phyloP scores from a whole-genome alignment of 1,140 invertebrate species.

The Gonatopus flavifemur region DNA sequence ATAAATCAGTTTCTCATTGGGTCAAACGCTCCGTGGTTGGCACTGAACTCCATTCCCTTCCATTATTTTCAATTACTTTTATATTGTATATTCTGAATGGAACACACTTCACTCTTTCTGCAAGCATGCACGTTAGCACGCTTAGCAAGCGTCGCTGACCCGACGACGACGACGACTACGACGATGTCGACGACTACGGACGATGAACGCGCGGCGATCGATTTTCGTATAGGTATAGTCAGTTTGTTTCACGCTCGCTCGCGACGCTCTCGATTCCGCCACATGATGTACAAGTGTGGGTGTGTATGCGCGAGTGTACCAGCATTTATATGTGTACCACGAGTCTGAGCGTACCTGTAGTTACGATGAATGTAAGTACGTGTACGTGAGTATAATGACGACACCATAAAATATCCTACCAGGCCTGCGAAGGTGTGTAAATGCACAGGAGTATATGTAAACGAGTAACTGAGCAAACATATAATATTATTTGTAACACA shows the following conservation, averaged over 20 bases:
- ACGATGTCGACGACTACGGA: too few relatives aligned
- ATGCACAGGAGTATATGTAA: too few relatives aligned
- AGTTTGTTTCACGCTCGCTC: conserved; percentile 32
- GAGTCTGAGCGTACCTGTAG: too few relatives aligned
- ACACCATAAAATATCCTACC: too few relatives aligned
- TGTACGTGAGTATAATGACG: too few relatives aligned
- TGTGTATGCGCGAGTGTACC: too few relatives aligned
- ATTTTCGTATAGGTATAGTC: conserved; percentile 28
- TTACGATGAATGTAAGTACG: too few relatives aligned
- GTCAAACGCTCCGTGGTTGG: conserved; percentile 10
- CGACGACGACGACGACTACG: conserved; percentile 27
- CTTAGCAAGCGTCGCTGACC: conserved; percentile 28
- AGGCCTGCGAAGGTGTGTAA: too few relatives aligned
- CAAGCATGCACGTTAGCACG: conserved; percentile 19
- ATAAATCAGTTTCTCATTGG: too few relatives aligned
- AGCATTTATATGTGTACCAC: too few relatives aligned
- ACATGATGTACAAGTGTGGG: conserved; percentile 27
- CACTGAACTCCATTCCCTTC: conserved; percentile 11
- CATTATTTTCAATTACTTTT: conserved; percentile 9
- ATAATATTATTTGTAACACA: too few relatives aligned
- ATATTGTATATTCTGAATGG: conserved; percentile 3
- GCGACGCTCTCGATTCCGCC: conserved; percentile 33
- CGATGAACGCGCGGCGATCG: conserved; percentile 31
- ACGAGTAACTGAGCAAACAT: too few relatives aligned
- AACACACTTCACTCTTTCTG: background rate